A percentile compares a stretch with the other conserved stretches of the same genome.
phyloP scores from a whole-genome alignment of 2,797 vertebrate species.

The Darevskia nairensis region DNA sequence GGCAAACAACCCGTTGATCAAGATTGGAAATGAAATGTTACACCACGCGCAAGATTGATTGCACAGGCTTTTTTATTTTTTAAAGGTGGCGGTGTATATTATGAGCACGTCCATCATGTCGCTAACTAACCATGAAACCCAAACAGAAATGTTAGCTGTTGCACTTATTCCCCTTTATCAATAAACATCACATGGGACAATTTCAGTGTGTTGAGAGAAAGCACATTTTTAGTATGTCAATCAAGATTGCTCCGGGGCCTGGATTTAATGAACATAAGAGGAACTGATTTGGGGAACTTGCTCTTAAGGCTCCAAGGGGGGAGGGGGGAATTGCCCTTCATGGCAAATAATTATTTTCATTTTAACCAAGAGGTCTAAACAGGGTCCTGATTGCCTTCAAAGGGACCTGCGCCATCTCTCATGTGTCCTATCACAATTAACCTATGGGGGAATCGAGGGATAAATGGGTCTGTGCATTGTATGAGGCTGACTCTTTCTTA shows the following conservation, averaged over 20 bases:
- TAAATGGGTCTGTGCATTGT: not conserved
- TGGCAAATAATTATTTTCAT: constrained; percentile 10
- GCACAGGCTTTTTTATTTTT: constrained; percentile 19
- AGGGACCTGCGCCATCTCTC: not conserved
- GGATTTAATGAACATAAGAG: not conserved
- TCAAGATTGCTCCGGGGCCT: constrained; percentile 24
- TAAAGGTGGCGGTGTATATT: not conserved
- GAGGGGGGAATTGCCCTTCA: not conserved
- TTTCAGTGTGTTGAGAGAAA: constrained; percentile 31
- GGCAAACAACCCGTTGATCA: constrained; percentile 24
- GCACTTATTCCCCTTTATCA: constrained; percentile 35
- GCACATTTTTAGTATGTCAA: constrained; percentile 20
- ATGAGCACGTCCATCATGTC: constrained; percentile 5
- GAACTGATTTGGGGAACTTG: constrained; percentile 34
- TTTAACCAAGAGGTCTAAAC: not conserved
- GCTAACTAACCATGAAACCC: constrained; percentile 54
- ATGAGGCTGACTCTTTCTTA: not conserved
- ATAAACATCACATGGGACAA: constrained; percentile 12
- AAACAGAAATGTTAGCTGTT: constrained; percentile 40
- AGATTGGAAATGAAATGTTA: not conserved
- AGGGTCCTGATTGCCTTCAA: not conserved
- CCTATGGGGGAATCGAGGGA: not conserved
- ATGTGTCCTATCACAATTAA: not conserved
- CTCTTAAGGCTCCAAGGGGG: constrained; percentile 15
- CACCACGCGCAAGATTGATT: not conserved